A percentile compares a stretch with the other conserved stretches of the same genome.
Conservation (phyloP, 1,140 invertebrate genomes). For the Brachionus angularis region DNA sequence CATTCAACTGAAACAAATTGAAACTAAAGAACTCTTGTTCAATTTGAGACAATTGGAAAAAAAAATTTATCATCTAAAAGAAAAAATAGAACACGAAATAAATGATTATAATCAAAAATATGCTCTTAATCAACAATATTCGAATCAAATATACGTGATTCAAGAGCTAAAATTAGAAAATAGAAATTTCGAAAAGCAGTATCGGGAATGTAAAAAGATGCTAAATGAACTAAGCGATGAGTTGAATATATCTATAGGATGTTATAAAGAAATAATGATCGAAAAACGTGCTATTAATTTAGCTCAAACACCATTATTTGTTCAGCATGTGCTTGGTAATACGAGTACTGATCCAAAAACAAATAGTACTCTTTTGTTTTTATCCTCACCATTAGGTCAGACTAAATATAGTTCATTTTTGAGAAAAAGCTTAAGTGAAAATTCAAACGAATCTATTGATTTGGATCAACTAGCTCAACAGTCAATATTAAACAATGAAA, state of each 20-base stretch:
- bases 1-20: constrained; percentile 39
- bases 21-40: constrained; percentile 12
- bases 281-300: constrained; percentile 25
- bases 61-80: constrained; percentile 30
- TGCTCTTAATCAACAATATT: not conserved
- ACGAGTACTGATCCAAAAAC: too few relatives aligned
- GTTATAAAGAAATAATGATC: constrained; percentile 38
- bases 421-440: too few relatives aligned
- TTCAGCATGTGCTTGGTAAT: constrained; percentile 44
- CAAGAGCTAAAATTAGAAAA: constrained; percentile 21
- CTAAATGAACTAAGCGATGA: constrained; percentile 30
- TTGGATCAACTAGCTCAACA: constrained; percentile 22
- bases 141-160: constrained; percentile 11
- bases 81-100: constrained; percentile 34
- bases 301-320: constrained; percentile 28
- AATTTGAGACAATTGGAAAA: constrained; percentile 21
- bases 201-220: constrained; percentile 35
- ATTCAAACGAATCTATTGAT: constrained; percentile 64
- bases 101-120: constrained; percentile 10
- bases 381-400: constrained; percentile 46
- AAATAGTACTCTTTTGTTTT: constrained; percentile 37
- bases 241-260: constrained; percentile 20
- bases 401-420: too few relatives aligned
- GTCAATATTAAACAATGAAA: constrained; percentile 27
- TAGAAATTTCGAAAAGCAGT: constrained; percentile 35